Base-by-base conservation (phyloP, 2,797 vertebrate genomes). In the Propithecus perrieri region DNA sequence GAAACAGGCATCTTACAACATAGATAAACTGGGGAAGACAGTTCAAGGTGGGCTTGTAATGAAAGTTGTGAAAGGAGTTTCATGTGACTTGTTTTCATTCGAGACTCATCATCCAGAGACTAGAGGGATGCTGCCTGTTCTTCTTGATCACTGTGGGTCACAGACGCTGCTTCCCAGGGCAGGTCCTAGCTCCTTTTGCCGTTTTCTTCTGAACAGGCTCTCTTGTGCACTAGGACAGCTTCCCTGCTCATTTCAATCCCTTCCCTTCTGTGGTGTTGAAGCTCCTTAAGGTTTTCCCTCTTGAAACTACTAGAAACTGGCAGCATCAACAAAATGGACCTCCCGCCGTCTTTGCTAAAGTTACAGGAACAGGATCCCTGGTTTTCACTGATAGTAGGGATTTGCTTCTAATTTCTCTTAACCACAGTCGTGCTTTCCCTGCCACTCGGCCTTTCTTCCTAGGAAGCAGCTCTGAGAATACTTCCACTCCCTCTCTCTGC, bases 41-140 rank as follows among this genome's bases (percentile, higher is more conserved):
- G 2, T 1, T 48, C 28, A 15, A 24, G 38, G 28, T 57, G 17
- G 26, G 69, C 38, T 7, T 28, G 26, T 26, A 9, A 72, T 28
- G 67, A 12, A 17, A 12, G 20, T 17, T 41, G 9, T 6, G n/a
- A 38, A 78, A 48, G 59, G 72, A 18, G 26, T n/a, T 91, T 41
- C 7, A 17, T 1, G 33, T 30, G 13, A 28, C 38, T 9, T 4
- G n/a, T 69, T n/a, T 85, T 53, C 71, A 18, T 26, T 26, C 30
- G 43, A 71, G 53, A 50, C 24, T 46, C 12, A 0, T 46, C 12
- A 0, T 18, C 35, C 72, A 0, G 13, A 53, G 35, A 74, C 33
- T 5, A 13, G 7, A 12, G 4, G 5, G 2, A 28, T 22, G 33
- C n/a, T 22, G 30, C 28, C 7, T 7, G 0, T n/a, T 5, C 24